Percentiles rank a stretch among this genome's conserved stretches.
Conservation (phyloP, 2,113 vertebrate species). For the Malurus melanocephalus region DNA sequence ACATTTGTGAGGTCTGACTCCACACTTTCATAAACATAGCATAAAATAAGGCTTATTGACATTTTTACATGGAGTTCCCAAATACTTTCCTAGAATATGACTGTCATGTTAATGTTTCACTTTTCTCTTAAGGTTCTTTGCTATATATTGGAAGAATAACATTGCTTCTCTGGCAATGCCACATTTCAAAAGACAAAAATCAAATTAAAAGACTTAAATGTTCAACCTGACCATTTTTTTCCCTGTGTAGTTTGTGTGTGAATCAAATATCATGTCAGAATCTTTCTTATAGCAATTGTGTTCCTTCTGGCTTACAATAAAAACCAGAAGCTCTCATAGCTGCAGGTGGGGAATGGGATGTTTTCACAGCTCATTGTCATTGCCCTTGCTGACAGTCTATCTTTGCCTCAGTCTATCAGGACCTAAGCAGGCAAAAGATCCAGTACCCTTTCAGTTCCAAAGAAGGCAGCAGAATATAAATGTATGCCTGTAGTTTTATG, state of each 20-base stretch:
- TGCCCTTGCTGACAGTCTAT: background rate
- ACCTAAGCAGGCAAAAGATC: background rate
- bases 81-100: background rate
- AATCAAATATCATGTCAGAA: background rate
- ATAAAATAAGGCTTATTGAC: background rate
- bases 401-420: background rate
- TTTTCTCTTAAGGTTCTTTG: background rate
- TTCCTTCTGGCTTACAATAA: background rate
- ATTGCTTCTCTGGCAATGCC: background rate
- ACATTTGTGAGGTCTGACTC: constrained; percentile 16
- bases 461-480: background rate
- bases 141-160: background rate
- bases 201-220: background rate
- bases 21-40: background rate
- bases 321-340: background rate
- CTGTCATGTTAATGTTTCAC: background rate
- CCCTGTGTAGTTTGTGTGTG: background rate
- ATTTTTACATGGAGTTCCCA: background rate
- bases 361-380: background rate
- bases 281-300: background rate
- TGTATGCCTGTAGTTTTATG: background rate
- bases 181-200: background rate
- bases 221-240: background rate
- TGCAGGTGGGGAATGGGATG: rapidly evolving
- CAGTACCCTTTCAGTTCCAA: background rate